Percentiles rank a stretch among this genome's conserved stretches.
phyloP scores from a whole-genome alignment of 2,888 invertebrate genomes.

The Colletes collaris region DNA sequence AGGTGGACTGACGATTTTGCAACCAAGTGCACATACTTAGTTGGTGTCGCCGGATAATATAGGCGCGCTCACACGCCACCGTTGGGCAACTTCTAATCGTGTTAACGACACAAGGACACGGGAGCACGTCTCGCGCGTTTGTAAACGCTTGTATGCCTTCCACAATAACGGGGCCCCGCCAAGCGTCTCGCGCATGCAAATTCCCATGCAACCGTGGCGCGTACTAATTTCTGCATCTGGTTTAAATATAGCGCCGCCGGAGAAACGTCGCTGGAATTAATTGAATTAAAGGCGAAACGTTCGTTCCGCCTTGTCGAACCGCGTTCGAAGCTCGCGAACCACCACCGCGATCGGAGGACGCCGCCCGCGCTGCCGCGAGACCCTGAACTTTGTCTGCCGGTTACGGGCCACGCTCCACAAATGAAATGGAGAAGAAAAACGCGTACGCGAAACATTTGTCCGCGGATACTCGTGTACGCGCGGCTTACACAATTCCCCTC shows the following conservation, averaged over 20 bases:
- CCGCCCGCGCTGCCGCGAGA: too few species aligned
- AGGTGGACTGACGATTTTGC: slow-evolving; percentile 68
- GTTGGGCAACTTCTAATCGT: slow-evolving; percentile 71
- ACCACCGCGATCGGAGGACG: neutral
- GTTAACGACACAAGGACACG: slow-evolving; percentile 73
- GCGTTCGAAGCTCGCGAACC: neutral
- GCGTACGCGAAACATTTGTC: too few species aligned
- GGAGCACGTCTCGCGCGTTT: slow-evolving; percentile 57
- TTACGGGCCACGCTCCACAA: too few species aligned
- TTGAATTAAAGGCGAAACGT: slow-evolving; percentile 27
- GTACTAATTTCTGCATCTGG: slow-evolving; percentile 38
- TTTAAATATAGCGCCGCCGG: slow-evolving; percentile 21
- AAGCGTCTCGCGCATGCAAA: slow-evolving; percentile 31
- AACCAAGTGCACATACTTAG: slow-evolving; percentile 58
- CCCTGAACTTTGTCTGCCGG: too few species aligned
- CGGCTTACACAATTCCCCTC: too few species aligned
- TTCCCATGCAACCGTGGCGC: slow-evolving; percentile 11
- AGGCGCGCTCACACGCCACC: slow-evolving; percentile 58
- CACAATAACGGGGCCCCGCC: slow-evolving; percentile 26
- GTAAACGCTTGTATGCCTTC: slow-evolving; percentile 42
- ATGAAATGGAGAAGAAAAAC: too few species aligned
- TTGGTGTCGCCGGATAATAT: slow-evolving; percentile 65
- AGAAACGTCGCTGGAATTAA: slow-evolving; percentile 20
- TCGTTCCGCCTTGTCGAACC: neutral
- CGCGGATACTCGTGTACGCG: too few species aligned